Evolutionary conservation across 1,140 invertebrate species (phyloP).

Genomic region (Drosophila lacertosa): DNA sequence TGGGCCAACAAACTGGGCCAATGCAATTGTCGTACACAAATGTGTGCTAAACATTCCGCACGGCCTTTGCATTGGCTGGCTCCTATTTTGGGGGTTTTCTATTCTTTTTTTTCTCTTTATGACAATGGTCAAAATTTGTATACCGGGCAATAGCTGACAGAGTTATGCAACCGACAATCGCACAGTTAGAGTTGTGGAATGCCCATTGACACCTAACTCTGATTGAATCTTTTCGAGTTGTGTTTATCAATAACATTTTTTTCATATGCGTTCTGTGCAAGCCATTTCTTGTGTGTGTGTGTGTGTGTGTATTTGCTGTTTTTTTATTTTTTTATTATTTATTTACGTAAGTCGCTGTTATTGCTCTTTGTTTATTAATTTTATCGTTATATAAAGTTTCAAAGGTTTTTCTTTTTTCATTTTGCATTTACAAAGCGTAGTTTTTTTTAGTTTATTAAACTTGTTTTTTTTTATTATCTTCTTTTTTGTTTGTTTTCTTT

Average conservation of each 20-base stretch:
- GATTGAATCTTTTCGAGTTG: slow-evolving; percentile 73
- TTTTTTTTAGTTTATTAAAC: slow-evolving; percentile 41
- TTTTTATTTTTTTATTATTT: slow-evolving; percentile 48
- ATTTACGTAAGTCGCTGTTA: slow-evolving; percentile 47
- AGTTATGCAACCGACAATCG: slow-evolving; percentile 82
- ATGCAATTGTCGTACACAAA: slow-evolving; percentile 62
- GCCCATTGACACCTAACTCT: slow-evolving; percentile 83
- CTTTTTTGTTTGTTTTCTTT: slow-evolving; percentile 25
- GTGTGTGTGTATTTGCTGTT: slow-evolving; percentile 34
- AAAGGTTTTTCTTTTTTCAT: slow-evolving; percentile 47
- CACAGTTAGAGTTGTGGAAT: slow-evolving; percentile 74
- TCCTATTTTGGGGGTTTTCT: slow-evolving; percentile 23
- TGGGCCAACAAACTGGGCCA: slow-evolving; percentile 24
- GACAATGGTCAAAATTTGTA: slow-evolving; percentile 46
- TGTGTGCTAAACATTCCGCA: slow-evolving; percentile 67
- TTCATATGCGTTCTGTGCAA: slow-evolving; percentile 68
- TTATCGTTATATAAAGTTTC: slow-evolving; percentile 49
- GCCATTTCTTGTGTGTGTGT: slow-evolving; percentile 61
- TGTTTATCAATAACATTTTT: slow-evolving; percentile 35
- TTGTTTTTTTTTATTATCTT: slow-evolving; percentile 41
- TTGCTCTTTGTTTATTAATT: slow-evolving; percentile 49
- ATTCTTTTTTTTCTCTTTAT: background rate
- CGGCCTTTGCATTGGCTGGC: slow-evolving; percentile 61
- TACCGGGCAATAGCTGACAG: slow-evolving; percentile 78
- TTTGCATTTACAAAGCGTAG: slow-evolving; percentile 76